Evolutionary conservation across 92 coral and sea anemone genomes (phyloP).

Genomic region (Siderastrea siderea): DNA sequence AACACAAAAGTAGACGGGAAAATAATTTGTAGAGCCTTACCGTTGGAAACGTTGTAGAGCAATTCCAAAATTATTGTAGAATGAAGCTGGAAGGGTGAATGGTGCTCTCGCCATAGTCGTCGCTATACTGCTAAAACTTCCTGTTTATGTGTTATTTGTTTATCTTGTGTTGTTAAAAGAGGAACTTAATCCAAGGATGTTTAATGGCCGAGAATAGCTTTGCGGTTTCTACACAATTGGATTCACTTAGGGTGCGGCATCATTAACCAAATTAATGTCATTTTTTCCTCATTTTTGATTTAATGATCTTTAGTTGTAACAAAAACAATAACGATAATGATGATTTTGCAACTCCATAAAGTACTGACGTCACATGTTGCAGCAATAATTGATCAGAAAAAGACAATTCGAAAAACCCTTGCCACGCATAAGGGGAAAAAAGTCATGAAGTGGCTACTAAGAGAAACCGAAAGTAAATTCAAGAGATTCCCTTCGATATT

Average conservation of each 20-base stretch:
- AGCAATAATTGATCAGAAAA: too few relatives aligned
- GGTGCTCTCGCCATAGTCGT: background rate
- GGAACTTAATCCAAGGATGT: background rate
- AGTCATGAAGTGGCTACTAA: too few relatives aligned
- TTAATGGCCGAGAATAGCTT: too few relatives aligned
- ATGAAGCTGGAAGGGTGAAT: background rate
- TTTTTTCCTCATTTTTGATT: background rate
- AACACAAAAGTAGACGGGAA: too few relatives aligned
- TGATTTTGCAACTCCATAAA: background rate
- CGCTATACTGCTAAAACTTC: background rate
- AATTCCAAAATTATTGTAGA: background rate
- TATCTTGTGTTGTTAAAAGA: background rate
- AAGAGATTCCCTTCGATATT: too few relatives aligned
- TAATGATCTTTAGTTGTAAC: background rate
- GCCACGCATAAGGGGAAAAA: too few relatives aligned
- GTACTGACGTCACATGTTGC: background rate
- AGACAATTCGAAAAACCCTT: too few relatives aligned
- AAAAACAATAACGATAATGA: background rate
- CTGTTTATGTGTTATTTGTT: background rate
- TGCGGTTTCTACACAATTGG: too few relatives aligned
- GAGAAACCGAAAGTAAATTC: too few relatives aligned
- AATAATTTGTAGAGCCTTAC: background rate
- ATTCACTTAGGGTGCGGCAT: too few relatives aligned
- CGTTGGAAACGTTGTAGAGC: background rate
- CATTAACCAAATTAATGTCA: background rate